These are phyloP conservation scores for Melangyna quadrimaculata DNA, from an alignment of 2,888 invertebrate species.

Conservation along the genomic window DNA sequence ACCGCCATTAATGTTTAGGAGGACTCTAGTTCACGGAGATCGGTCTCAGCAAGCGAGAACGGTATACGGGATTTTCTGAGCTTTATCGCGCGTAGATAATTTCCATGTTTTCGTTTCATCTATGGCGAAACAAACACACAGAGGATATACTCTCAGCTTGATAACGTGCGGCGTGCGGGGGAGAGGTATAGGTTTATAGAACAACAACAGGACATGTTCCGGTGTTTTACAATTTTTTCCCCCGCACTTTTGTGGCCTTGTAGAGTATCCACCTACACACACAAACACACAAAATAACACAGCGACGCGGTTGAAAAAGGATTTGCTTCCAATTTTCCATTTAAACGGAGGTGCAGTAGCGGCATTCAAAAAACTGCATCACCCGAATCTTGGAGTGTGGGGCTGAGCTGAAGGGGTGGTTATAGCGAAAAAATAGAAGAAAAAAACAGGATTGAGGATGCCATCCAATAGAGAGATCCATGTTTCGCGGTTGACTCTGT, in stretches of 20 bases:
- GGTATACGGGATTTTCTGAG: conserved; percentile 69
- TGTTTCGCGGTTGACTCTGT: conserved; percentile 71
- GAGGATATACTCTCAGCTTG: background rate
- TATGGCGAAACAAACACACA: conserved; percentile 31
- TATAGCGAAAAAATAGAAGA: background rate
- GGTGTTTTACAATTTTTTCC: conserved; percentile 68
- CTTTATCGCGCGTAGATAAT: conserved; percentile 72
- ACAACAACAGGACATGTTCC: conserved; percentile 69
- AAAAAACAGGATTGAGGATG: conserved; percentile 34
- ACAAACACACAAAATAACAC: conserved; percentile 9
- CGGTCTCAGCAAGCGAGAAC: conserved; percentile 9
- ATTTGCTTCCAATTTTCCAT: conserved; percentile 69
- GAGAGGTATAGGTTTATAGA: background rate
- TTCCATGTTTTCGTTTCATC: conserved; percentile 70
- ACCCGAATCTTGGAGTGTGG: conserved; percentile 1
- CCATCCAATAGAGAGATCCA: conserved; percentile 63
- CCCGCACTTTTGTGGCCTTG: conserved; percentile 67
- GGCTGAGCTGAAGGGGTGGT: background rate
- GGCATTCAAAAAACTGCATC: conserved; percentile 56
- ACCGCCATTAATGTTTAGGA: conserved; percentile 72
- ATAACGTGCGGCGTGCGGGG: background rate
- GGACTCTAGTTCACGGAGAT: conserved; percentile 52
- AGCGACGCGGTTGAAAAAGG: conserved; percentile 45
- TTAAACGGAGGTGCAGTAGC: conserved; percentile 42
- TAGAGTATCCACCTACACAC: conserved; percentile 25